A percentile compares a stretch with the other conserved stretches of the same genome.
Conservation (phyloP, 2,797 vertebrate genomes). For the Leptoclinus maculatus region DNA sequence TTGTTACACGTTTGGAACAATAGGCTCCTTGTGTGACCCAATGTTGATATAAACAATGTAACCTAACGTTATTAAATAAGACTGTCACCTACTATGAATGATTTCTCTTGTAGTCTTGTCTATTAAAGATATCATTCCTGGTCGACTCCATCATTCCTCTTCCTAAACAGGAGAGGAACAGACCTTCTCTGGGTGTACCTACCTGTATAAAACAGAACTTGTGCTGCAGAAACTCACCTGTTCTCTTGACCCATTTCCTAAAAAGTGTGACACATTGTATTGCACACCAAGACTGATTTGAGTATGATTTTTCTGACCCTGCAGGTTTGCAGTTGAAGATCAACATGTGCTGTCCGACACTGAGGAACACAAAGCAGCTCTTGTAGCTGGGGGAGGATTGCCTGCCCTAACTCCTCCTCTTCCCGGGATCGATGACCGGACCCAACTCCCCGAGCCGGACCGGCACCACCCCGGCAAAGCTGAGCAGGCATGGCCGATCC, state of each 20-base stretch:
- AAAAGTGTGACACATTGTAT: neutral
- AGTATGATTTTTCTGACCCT: neutral
- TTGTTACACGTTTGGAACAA: no score
- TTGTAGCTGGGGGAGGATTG: constrained; percentile 50
- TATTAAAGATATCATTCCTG: neutral
- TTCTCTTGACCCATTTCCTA: no score
- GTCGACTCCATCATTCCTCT: neutral
- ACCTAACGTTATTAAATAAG: neutral
- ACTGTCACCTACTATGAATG: no score
- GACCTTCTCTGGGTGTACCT: neutral
- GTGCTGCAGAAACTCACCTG: neutral
- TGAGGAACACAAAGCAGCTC: constrained; percentile 16
- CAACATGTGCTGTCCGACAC: constrained; percentile 51
- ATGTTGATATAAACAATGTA: neutral
- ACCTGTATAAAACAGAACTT: neutral
- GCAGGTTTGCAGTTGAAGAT: constrained; percentile 35
- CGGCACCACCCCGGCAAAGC: constrained; percentile 79
- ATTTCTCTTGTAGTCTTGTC: no score
- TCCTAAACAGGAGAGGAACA: constrained; percentile 5
- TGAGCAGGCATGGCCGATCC: constrained; percentile 88
- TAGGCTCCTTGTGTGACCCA: no score
- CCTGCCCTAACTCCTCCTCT: constrained; percentile 21
- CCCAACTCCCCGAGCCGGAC: constrained; percentile 81
- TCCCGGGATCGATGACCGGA: constrained; percentile 84
- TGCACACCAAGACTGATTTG: neutral